Evolutionary conservation across 1,140 invertebrate species (phyloP), one percentile per base, ranked within the genome.

Genomic region (Olivierus martensii): DNA sequence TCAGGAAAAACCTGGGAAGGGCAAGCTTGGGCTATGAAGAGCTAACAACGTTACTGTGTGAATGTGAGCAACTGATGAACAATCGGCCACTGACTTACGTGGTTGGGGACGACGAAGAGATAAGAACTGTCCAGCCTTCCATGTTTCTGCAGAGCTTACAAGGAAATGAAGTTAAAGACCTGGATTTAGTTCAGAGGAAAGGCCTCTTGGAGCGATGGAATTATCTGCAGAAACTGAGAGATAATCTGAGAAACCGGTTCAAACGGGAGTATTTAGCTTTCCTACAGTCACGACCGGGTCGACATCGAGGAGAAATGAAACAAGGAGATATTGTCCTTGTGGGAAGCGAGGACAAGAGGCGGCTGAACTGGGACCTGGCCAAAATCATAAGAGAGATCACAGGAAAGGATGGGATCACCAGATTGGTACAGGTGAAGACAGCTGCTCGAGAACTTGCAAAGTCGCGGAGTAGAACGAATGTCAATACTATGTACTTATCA

Each of bases 11-110:
- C 21, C 18, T 46, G 1, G 39, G 43, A 18, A 11, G 12, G 6
- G 12, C 35, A 2, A 22, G 11, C 34, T 28, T 52, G 36, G 17
- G 17, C 39, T 28, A 46, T 3, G 51, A 51, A 15, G 49, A 53
- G 35, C 18, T 53, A 3, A 2, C 11, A 15, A 53, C 45, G 39
- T n/a, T 53, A n/a, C 4, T 47, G 17, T 39, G 21, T 42, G 45
- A 53, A 7, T 53, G 51, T 12, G 37, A 48, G 47, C 19, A 9
- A n/a, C 22, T 41, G 10, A 47, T 48, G 51, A 53, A 53, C 36
- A 35, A 12, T 35, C 22, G 51, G 28, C 51, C 51, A 4, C 39
- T 52, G 17, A 53, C 36, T 19, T 52, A 47, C 15, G 7, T 41
- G 35, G 41, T 36, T 14, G 47, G 21, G 15, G 51, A 52, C 3